These are phyloP conservation scores for Nemurella pictetii DNA, from an alignment of 2,888 invertebrate species.

Conservation along the genomic window DNA sequence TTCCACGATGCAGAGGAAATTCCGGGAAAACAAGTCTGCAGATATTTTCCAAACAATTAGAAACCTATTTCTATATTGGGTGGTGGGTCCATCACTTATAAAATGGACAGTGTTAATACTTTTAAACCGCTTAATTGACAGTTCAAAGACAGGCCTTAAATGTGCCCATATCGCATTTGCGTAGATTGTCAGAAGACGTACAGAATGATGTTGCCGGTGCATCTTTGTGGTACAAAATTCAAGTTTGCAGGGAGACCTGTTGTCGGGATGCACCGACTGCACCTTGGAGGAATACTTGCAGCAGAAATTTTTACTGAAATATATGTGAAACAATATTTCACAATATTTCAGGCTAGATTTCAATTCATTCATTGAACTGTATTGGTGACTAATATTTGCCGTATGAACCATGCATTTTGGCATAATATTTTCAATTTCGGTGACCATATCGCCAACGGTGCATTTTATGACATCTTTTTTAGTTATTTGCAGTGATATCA, in stretches of 20 bases:
- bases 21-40: conserved; percentile 40
- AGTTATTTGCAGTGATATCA: conserved; percentile 48
- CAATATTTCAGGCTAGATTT: conserved; percentile 30
- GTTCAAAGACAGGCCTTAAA: conserved; percentile 47
- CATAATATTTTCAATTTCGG: conserved; percentile 50
- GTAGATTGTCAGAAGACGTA: conserved; percentile 47
- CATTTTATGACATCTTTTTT: conserved; percentile 50
- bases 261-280: conserved; percentile 31
- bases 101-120: conserved; percentile 46
- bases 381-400: conserved; percentile 42
- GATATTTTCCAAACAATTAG: conserved; percentile 45
- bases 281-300: conserved; percentile 35
- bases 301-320: conserved; percentile 33
- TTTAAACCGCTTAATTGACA: conserved; percentile 26
- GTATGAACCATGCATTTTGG: conserved; percentile 49
- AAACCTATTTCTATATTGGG: conserved; percentile 51
- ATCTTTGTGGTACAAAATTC: conserved; percentile 45
- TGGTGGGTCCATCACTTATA: conserved; percentile 49
- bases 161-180: conserved; percentile 51
- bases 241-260: conserved; percentile 36
- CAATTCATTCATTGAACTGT: conserved; percentile 18
- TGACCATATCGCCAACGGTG: conserved; percentile 48
- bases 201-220: conserved; percentile 44
- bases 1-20: conserved; percentile 46
- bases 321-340: conserved; percentile 36